Evolutionary conservation across 2,888 invertebrate genomes (phyloP).

Genomic region (Drosophila lutescens): DNA sequence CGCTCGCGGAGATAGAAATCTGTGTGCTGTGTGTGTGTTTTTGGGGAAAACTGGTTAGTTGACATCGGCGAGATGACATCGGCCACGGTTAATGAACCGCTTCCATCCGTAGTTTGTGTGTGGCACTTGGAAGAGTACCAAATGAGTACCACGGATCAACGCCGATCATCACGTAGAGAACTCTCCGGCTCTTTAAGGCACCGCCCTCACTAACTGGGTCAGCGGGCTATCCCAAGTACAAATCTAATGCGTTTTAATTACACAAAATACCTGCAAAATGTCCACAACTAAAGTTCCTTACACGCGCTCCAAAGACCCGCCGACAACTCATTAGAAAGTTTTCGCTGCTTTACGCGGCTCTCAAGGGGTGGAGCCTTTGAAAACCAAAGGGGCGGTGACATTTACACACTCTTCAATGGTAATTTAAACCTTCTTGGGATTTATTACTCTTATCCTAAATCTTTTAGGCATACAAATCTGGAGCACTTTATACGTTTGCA

Average conservation of each 20-base stretch:
- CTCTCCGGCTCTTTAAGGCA: slow-evolving; percentile 19
- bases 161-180: slow-evolving; percentile 42
- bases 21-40: slow-evolving; percentile 14
- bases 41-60: slow-evolving; percentile 65
- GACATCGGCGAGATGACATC: slow-evolving; percentile 13
- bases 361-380: slow-evolving; percentile 20
- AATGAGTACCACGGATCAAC: slow-evolving; percentile 11
- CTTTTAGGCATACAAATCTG: neutral
- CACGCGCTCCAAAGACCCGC: slow-evolving; percentile 2
- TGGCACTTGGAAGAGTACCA: slow-evolving; percentile 53
- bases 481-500: too few species aligned
- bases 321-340: slow-evolving; percentile 30
- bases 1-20: slow-evolving; percentile 61
- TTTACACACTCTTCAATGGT: slow-evolving; percentile 10
- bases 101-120: slow-evolving; percentile 35
- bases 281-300: slow-evolving; percentile 28
- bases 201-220: slow-evolving; percentile 47
- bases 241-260: slow-evolving; percentile 48
- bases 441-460: neutral
- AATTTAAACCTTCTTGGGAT: neutral
- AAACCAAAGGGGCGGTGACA: slow-evolving; percentile 14
- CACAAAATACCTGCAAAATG: slow-evolving; percentile 14
- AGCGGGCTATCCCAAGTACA: slow-evolving; percentile 38
- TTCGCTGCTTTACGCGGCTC: slow-evolving; percentile 7
- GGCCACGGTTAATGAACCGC: slow-evolving; percentile 67